A percentile compares a stretch with the other conserved stretches of the same genome.
Conservation (phyloP, 2,113 vertebrate genomes). For the Melanotaenia duboulayi region DNA sequence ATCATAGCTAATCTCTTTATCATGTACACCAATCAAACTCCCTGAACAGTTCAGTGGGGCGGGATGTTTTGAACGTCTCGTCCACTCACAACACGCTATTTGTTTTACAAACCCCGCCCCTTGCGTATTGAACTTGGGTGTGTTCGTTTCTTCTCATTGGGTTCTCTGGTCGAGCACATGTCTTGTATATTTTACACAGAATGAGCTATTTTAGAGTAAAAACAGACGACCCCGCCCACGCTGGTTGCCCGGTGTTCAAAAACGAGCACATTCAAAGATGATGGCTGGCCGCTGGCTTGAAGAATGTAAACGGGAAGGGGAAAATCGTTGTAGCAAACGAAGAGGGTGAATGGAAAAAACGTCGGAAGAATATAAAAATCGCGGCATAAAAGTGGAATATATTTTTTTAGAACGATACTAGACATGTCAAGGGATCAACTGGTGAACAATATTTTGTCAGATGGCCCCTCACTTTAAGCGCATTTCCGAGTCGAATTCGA, state of each 20-base stretch:
- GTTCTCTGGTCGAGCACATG: conserved; percentile 18
- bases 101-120: conserved; percentile 28
- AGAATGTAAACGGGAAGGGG: conserved; percentile 80
- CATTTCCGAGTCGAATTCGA: conserved; percentile 76
- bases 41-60: not conserved
- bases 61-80: conserved; percentile 17
- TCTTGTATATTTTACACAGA: conserved; percentile 51
- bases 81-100: conserved; percentile 33
- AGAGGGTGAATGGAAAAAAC: conserved; percentile 62
- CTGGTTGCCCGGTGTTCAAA: fast-evolving
- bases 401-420: conserved; percentile 50
- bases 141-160: conserved; percentile 39
- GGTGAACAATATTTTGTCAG: conserved; percentile 66
- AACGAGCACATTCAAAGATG: conserved; percentile 43
- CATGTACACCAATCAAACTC: conserved; percentile 35
- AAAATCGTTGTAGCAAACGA: conserved; percentile 71
- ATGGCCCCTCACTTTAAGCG: conserved; percentile 74
- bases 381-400: conserved; percentile 48
- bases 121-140: conserved; percentile 54
- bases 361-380: conserved; percentile 58
- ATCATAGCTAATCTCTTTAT: conserved; percentile 32
- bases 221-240: conserved; percentile 53
- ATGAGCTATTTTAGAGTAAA: conserved; percentile 74
- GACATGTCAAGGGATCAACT: conserved; percentile 61
- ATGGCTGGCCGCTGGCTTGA: conserved; percentile 73